Percentiles rank a stretch among this genome's conserved stretches.
phyloP scores from a whole-genome alignment of 1,140 invertebrate species.

The Hetaerina americana region DNA sequence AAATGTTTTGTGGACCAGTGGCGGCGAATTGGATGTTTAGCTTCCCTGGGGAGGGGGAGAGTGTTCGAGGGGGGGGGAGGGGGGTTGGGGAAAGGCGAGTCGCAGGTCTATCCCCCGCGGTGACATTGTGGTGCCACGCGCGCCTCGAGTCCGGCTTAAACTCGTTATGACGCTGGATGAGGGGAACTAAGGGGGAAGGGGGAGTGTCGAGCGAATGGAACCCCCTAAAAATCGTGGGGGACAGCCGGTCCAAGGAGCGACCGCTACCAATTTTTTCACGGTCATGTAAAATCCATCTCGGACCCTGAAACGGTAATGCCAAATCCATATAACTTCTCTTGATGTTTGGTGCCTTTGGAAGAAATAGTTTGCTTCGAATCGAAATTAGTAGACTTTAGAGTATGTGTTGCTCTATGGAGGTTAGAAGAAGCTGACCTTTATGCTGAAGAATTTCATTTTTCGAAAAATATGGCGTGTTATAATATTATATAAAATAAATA shows the following conservation, averaged over 20 bases:
- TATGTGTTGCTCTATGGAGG: too few species aligned
- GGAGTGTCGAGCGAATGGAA: neutral
- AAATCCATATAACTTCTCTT: neutral
- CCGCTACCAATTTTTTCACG: neutral
- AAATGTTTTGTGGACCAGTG: neutral
- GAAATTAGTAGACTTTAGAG: too few species aligned
- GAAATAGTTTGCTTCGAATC: too few species aligned
- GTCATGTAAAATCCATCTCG: neutral
- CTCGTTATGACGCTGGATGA: neutral
- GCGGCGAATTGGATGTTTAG: neutral
- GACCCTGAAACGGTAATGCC: neutral
- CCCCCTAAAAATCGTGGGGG: neutral
- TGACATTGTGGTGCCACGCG: neutral
- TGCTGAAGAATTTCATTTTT: too few species aligned
- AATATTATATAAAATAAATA: too few species aligned
- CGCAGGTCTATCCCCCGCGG: neutral
- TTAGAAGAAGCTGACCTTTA: too few species aligned
- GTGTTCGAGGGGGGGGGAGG: neutral
- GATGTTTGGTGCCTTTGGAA: neutral
- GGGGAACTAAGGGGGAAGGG: neutral
- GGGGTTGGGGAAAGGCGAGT: neutral
- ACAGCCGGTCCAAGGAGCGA: neutral
- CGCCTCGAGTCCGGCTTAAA: neutral
- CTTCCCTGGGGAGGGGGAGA: neutral
- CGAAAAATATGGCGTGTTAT: too few species aligned